A percentile compares a stretch with the other conserved stretches of the same genome.
Evolutionary conservation across 2,888 invertebrate species (phyloP).

Genomic region (Matsumyia berberina): DNA sequence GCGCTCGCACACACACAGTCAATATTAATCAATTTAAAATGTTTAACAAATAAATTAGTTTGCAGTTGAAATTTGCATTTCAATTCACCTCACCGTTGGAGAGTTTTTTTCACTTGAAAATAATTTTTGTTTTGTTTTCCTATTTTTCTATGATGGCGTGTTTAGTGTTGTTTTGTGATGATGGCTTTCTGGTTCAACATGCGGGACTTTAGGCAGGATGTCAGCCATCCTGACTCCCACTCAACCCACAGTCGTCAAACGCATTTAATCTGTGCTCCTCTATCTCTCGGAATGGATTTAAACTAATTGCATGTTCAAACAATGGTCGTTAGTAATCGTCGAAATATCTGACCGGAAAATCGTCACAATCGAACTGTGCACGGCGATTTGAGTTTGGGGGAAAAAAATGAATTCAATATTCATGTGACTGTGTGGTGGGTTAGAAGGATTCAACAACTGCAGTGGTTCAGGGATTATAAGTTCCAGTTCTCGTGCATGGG

Average conservation of each 20-base stretch:
- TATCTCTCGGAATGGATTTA: conserved; percentile 57
- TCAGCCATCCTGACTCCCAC: background rate
- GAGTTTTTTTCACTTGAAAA: background rate
- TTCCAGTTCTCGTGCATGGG: no score
- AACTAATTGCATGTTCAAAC: conserved; percentile 64
- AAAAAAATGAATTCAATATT: background rate
- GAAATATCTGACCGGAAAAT: conserved; percentile 56
- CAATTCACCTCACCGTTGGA: conserved; percentile 19
- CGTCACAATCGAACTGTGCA: conserved; percentile 40
- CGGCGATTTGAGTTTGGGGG: background rate
- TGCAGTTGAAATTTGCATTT: conserved; percentile 48
- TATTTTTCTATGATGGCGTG: conserved; percentile 1
- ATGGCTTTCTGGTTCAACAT: conserved; percentile 26
- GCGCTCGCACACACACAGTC: conserved; percentile 1
- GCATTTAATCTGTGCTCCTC: conserved; percentile 56
- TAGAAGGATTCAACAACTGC: no score
- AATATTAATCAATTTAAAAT: conserved; percentile 66
- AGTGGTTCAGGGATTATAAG: no score
- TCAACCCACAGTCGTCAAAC: conserved; percentile 33
- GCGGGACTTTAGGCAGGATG: background rate
- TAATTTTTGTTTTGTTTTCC: conserved; percentile 19
- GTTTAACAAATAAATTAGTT: conserved; percentile 66
- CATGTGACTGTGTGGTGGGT: no score
- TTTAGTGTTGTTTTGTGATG: conserved; percentile 38
- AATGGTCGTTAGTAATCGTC: conserved; percentile 64